These are phyloP conservation scores for Papilio polyxenes DNA, from an alignment of 1,140 invertebrate species.

Conservation along the genomic window DNA sequence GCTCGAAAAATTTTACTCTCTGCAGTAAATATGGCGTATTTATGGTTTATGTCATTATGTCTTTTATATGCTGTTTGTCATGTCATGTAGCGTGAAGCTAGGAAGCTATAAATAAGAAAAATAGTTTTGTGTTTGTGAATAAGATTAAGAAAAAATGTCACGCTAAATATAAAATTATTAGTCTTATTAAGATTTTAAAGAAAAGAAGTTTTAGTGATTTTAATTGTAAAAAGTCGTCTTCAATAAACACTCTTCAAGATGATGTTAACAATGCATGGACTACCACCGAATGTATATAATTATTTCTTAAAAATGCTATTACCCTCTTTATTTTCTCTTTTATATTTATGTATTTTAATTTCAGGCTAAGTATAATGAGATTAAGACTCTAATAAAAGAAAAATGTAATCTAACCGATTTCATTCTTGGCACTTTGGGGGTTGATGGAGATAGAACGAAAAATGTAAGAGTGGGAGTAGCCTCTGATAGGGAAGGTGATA, in stretches of 20 bases:
- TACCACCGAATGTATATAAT: constrained; percentile 56
- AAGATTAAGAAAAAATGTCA: background rate
- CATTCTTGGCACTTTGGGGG: constrained; percentile 63
- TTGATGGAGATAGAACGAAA: constrained; percentile 57
- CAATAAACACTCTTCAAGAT: constrained; percentile 48
- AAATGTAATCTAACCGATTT: constrained; percentile 68
- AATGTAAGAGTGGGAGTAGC: constrained; percentile 66
- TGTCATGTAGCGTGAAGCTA: too few species aligned
- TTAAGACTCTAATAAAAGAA: constrained; percentile 64
- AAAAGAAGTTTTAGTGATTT: background rate
- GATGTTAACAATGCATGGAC: constrained; percentile 66
- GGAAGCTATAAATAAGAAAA: background rate
- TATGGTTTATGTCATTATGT: background rate
- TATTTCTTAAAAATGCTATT: constrained; percentile 31
- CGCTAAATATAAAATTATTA: background rate
- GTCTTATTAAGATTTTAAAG: background rate
- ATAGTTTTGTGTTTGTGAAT: background rate
- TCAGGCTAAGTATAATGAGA: constrained; percentile 65
- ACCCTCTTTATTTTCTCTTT: constrained; percentile 24
- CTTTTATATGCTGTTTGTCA: too few species aligned
- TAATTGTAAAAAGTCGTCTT: background rate
- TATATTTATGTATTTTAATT: constrained; percentile 43
- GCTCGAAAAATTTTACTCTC: background rate
- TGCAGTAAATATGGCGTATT: background rate
- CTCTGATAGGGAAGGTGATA: constrained; percentile 59